Conservation (phyloP, 2,113 vertebrate genomes). For the Psammodynastes pulverulentus region DNA sequence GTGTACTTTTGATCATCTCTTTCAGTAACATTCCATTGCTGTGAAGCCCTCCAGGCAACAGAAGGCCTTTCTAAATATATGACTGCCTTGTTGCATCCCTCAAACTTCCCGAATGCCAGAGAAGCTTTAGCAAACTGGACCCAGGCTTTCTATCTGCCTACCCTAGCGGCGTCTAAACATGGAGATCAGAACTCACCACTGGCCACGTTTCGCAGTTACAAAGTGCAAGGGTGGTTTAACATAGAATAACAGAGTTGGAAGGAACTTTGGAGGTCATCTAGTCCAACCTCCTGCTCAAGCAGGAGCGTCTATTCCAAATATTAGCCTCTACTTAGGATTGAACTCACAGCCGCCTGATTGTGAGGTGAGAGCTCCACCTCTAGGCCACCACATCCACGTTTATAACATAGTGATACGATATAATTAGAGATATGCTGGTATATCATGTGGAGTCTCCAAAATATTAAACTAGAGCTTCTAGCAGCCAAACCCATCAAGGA, state of each 20-base stretch:
- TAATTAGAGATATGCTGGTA: background rate
- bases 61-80: background rate
- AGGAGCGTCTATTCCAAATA: too few relatives aligned
- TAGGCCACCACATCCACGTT: too few relatives aligned
- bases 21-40: background rate
- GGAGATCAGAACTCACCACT: background rate
- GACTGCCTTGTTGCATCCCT: background rate
- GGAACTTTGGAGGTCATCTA: too few relatives aligned
- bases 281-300: too few relatives aligned
- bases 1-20: background rate
- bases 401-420: background rate
- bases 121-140: background rate
- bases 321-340: too few relatives aligned
- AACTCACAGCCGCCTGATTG: too few relatives aligned
- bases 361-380: too few relatives aligned
- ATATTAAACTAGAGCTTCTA: background rate
- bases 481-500: background rate
- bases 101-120: background rate
- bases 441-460: background rate
- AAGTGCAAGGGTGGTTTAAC: too few relatives aligned
- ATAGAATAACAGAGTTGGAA: too few relatives aligned
- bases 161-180: background rate
- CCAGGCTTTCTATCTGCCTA: background rate
- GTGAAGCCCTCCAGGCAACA: background rate
- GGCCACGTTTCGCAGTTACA: background rate